Evolutionary conservation across 2,113 vertebrate species (phyloP).

Genomic region (Copsychus sechellarum): DNA sequence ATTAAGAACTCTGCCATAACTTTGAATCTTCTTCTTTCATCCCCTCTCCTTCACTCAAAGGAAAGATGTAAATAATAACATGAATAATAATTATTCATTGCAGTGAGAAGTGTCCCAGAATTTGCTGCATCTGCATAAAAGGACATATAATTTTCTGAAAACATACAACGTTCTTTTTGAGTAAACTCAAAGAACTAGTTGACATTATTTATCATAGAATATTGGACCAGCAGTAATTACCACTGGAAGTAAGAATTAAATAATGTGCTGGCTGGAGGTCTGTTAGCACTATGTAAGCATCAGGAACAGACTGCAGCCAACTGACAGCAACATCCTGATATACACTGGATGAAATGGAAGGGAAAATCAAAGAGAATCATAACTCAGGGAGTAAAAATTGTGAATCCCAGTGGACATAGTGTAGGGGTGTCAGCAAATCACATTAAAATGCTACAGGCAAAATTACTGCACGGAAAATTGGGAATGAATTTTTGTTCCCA

Average conservation of each 20-base stretch:
- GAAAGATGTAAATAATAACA: neutral
- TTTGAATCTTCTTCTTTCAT: slow-evolving; percentile 5
- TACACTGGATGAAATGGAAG: neutral
- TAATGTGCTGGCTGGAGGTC: neutral
- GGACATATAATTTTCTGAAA: neutral
- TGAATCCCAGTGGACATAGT: neutral
- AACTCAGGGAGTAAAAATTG: neutral
- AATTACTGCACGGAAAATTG: neutral
- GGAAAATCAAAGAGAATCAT: neutral
- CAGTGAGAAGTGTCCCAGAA: neutral
- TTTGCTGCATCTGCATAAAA: neutral
- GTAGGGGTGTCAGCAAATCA: rapidly evolving
- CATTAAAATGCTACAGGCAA: neutral
- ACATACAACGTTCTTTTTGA: neutral
- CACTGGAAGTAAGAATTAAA: neutral
- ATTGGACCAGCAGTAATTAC: neutral
- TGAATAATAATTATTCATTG: neutral
- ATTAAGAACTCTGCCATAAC: neutral
- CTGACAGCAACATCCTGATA: neutral
- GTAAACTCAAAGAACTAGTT: neutral
- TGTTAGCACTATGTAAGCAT: neutral
- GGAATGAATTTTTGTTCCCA: neutral
- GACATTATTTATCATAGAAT: neutral
- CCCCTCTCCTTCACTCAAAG: neutral
- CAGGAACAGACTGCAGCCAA: neutral